Evolutionary conservation across 1,140 invertebrate species (phyloP).

Genomic region (Melitaea cinxia): DNA sequence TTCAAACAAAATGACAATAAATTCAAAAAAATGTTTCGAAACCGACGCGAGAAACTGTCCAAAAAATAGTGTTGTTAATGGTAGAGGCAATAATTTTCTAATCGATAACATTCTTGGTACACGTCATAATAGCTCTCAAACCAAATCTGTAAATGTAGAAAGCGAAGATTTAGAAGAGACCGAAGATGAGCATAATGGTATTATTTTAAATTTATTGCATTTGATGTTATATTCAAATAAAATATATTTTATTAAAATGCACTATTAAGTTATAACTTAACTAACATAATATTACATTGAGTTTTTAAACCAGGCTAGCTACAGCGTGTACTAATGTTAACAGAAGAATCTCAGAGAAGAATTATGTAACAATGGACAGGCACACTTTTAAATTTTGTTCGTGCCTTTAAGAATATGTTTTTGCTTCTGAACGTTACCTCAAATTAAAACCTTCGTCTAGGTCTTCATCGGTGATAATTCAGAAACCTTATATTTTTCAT

Average conservation of each 20-base stretch:
- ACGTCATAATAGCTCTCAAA: constrained; percentile 49
- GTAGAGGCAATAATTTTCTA: constrained; percentile 63
- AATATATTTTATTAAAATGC: background rate
- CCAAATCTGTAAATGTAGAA: constrained; percentile 36
- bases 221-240: background rate
- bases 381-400: no score
- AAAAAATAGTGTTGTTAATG: constrained; percentile 26
- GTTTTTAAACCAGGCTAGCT: no score
- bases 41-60: constrained; percentile 42
- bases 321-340: no score
- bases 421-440: no score
- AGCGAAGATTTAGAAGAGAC: constrained; percentile 57
- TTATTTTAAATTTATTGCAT: constrained; percentile 10
- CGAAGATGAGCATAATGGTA: constrained; percentile 74
- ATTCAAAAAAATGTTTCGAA: constrained; percentile 43
- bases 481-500: no score
- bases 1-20: constrained; percentile 43
- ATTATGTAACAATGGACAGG: no score
- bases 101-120: constrained; percentile 77
- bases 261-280: no score
- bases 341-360: no score
- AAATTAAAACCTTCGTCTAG: no score
- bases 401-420: no score
- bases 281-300: no score
- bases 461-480: no score